phyloP scores from a whole-genome alignment of 2,113 vertebrate species.

The Lichenostomus cassidix region DNA sequence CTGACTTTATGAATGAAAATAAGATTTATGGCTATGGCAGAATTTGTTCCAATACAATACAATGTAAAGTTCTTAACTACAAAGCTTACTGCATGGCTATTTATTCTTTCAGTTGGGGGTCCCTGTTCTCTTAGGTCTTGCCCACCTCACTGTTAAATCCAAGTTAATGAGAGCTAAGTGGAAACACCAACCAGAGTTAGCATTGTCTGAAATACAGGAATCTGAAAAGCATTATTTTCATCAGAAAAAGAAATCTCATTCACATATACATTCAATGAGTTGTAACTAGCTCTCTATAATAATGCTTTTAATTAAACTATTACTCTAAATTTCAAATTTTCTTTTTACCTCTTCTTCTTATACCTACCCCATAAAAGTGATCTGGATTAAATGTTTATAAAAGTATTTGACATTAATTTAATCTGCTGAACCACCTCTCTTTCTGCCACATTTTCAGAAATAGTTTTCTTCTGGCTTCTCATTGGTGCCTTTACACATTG shows the following conservation, averaged over 20 bases:
- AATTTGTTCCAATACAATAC: not conserved
- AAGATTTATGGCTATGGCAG: not conserved
- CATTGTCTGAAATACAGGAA: not conserved
- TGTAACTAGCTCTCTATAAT: slow-evolving; percentile 43
- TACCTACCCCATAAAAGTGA: not conserved
- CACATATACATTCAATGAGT: not conserved
- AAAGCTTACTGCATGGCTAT: slow-evolving; percentile 1
- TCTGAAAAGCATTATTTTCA: not conserved
- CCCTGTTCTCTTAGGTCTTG: not conserved
- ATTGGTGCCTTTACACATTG: not conserved
- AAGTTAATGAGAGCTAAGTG: slow-evolving; percentile 14
- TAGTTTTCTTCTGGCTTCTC: not conserved
- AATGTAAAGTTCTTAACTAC: not conserved
- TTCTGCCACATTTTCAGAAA: not conserved
- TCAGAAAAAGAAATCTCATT: not conserved
- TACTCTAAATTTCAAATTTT: slow-evolving; percentile 6
- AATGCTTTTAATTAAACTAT: slow-evolving; percentile 48
- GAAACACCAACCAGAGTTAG: not conserved
- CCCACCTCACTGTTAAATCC: not conserved
- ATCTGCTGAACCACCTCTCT: not conserved
- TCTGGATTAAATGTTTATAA: not conserved
- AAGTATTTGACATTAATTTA: not conserved
- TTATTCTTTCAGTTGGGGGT: not conserved
- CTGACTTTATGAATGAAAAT: not conserved
- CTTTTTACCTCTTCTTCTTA: slow-evolving; percentile 9